A percentile compares a stretch with the other conserved stretches of the same genome.
These are phyloP conservation scores for Lacanobia wlatinum DNA, from an alignment of 2,888 invertebrate species.

Conservation along the genomic window DNA sequence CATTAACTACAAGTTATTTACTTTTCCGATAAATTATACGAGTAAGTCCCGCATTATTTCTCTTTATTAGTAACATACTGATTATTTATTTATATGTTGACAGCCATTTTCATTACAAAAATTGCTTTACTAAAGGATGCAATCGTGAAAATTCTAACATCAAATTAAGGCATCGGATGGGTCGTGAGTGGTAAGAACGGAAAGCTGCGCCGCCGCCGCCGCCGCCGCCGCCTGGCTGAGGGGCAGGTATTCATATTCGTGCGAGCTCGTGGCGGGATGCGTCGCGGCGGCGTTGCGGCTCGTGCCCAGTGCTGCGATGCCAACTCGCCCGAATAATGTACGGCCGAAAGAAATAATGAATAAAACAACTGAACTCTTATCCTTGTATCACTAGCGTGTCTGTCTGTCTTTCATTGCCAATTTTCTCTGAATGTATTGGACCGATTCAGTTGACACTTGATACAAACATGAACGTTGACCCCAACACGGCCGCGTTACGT, in stretches of 20 bases:
- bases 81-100: conserved; percentile 15
- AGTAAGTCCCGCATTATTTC: neutral
- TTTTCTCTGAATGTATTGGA: too few species aligned
- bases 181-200: too few species aligned
- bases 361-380: too few species aligned
- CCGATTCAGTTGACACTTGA: too few species aligned
- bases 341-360: neutral
- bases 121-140: neutral
- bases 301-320: neutral
- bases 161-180: neutral
- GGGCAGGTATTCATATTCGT: neutral
- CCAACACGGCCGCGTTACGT: too few species aligned
- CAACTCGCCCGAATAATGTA: neutral
- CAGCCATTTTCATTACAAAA: neutral
- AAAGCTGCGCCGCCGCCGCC: neutral
- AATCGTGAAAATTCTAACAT: neutral
- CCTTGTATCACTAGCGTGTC: too few species aligned
- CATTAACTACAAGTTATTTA: conserved; percentile 24
- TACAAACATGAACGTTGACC: too few species aligned
- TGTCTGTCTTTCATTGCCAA: too few species aligned
- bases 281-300: too few species aligned
- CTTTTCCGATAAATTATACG: neutral
- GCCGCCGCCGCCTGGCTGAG: too few species aligned
- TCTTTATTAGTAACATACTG: conserved; percentile 7
- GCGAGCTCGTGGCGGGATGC: neutral